Evolutionary conservation across 2,113 vertebrate genomes (phyloP).

Genomic region (Rafetus swinhoei): DNA sequence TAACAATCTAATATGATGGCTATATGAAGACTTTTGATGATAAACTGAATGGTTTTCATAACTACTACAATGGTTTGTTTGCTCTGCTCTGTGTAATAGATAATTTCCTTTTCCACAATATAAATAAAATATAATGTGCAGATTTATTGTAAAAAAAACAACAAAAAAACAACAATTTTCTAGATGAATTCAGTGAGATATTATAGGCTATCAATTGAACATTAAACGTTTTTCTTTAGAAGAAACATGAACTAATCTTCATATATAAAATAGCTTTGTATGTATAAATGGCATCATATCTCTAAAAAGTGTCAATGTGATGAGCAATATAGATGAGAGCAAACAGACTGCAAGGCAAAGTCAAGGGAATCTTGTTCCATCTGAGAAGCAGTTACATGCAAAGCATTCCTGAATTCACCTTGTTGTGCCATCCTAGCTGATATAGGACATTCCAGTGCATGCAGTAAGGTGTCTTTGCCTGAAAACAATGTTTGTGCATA

Average conservation of each 20-base stretch:
- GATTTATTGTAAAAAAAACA: not conserved
- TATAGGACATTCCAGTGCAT: fast-evolving
- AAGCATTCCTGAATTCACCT: fast-evolving
- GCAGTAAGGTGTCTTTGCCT: not conserved
- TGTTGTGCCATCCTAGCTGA: not conserved
- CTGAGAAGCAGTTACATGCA: not conserved
- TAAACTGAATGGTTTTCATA: not conserved
- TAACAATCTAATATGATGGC: not conserved
- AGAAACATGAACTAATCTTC: fast-evolving
- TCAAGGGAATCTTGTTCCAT: not conserved
- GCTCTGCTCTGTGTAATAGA: not conserved
- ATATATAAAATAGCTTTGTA: not conserved
- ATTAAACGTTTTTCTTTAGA: not conserved
- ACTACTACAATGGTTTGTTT: not conserved
- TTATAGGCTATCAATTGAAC: not conserved
- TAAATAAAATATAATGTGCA: fast-evolving
- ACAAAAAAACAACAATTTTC: not conserved
- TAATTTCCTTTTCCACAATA: not conserved
- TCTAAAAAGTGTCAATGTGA: not conserved
- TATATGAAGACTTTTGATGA: not conserved
- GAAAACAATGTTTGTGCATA: fast-evolving
- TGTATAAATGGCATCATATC: not conserved
- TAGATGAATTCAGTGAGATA: not conserved
- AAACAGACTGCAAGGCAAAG: fast-evolving
- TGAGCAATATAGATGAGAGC: fast-evolving